Evolutionary conservation across 2,888 invertebrate species (phyloP), one percentile per base, ranked within the genome.

Genomic region (Epiperipatus broadwayi): DNA sequence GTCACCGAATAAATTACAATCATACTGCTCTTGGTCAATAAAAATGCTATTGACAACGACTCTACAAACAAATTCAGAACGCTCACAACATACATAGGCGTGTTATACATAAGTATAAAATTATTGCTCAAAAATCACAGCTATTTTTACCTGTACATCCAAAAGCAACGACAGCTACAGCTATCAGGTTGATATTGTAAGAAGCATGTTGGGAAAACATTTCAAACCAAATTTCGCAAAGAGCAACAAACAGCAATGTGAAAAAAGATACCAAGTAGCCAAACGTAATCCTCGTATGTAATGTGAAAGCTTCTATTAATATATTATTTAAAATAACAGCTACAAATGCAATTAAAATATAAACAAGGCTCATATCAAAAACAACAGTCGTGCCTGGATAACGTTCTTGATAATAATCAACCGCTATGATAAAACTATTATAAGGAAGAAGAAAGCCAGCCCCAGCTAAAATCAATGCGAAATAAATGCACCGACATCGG

Each of bases 341-440:
- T 41, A 76, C 69, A 51, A 85, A 81, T 20, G 85, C 84, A 46
- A 80, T 76, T n/a, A 77, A 69, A 47, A 87, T 84, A 60, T 87
- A 87, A 28, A 84, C 79, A 45, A 83, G 70, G 10, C 83, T 83
- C 78, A 87, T 83, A 58, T 87, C 87, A 57, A 87, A 78, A 52
- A 85, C 77, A 44, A 87, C 81, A 2, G 79, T 78, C 1, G 78
- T 72, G 39, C 73, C 73, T 0, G 81, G 83, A 57, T 79, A 85
- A 48, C 77, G 71, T 15, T 69, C 67, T 62, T 83, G 80, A 64
- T 83, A 87, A 61, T 81, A 87, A 61, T 87, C 87, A 49, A 83
- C 81, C 5, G 87, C 85, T 62, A 84, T 83, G 54, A 87, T 81
- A 58, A 87, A 87, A 56, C 84, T 84, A 69, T 85, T 85, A 61